phyloP scores from a whole-genome alignment of 2,113 vertebrate genomes.

The Heterochromis multidens region DNA sequence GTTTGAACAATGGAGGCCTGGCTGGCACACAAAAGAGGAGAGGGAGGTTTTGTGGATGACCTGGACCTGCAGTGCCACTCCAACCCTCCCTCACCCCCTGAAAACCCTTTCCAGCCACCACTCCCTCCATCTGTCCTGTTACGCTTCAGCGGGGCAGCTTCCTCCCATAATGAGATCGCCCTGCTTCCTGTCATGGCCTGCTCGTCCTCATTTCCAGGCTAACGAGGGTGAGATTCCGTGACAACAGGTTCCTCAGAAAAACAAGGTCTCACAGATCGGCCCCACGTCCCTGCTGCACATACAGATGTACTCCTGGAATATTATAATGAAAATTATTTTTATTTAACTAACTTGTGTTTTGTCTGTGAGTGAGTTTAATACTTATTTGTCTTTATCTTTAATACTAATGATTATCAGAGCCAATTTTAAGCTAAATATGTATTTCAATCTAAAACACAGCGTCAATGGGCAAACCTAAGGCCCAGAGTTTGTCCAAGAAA shows the following conservation, averaged over 20 bases:
- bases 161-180: constrained; percentile 48
- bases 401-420: background rate
- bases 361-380: no score
- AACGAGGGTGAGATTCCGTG: constrained; percentile 40
- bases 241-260: background rate
- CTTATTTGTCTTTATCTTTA: no score
- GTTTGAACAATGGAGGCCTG: constrained; percentile 47
- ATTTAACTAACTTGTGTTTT: background rate
- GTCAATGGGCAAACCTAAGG: background rate
- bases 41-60: constrained; percentile 35
- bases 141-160: constrained; percentile 39
- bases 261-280: background rate
- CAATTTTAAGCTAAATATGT: background rate
- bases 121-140: constrained; percentile 17
- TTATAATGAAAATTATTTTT: background rate
- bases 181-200: constrained; percentile 1
- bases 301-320: background rate
- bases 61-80: constrained; percentile 9
- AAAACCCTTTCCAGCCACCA: background rate
- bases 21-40: constrained; percentile 39
- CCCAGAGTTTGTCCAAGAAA: background rate
- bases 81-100: background rate
- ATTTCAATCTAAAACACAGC: background rate
- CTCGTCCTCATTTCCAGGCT: constrained; percentile 42
- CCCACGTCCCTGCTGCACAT: background rate